Evolutionary conservation across 2,888 invertebrate species (phyloP).

Genomic region (Lysandra bellargus): DNA sequence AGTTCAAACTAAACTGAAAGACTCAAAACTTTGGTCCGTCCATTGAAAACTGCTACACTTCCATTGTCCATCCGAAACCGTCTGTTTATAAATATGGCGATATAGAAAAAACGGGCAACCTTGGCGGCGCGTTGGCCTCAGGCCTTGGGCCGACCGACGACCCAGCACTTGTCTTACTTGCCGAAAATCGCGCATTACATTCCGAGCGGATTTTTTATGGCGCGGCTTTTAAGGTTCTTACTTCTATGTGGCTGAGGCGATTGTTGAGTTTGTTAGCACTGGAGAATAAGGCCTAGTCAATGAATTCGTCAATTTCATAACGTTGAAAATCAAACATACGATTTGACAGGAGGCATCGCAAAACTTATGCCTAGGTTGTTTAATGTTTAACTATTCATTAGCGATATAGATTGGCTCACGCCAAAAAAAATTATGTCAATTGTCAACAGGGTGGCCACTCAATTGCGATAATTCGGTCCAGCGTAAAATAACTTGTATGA

Average conservation of each 20-base stretch:
- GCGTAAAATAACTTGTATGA: no score
- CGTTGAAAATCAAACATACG: no score
- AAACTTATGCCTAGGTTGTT: no score
- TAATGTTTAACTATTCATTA: no score
- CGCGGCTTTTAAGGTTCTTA: not conserved
- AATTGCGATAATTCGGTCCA: no score
- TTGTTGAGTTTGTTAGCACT: not conserved
- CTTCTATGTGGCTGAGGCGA: not conserved
- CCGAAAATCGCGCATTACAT: conserved; percentile 53
- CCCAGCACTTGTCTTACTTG: conserved; percentile 65
- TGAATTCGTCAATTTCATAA: no score
- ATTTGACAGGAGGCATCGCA: no score
- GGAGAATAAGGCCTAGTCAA: no score
- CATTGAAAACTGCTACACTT: not conserved
- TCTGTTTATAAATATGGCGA: conserved; percentile 35
- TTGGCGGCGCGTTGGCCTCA: conserved; percentile 52
- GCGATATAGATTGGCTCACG: no score
- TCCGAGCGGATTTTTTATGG: not conserved
- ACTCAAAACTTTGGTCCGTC: not conserved
- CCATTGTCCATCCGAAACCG: not conserved
- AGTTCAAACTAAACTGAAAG: not conserved
- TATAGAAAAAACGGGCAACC: conserved; percentile 39
- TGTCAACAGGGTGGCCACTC: no score
- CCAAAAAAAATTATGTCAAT: no score
- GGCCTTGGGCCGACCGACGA: conserved; percentile 71